These are phyloP conservation scores for Pelecanus crispus DNA, from an alignment of 2,113 vertebrate species.

Conservation along the genomic window DNA sequence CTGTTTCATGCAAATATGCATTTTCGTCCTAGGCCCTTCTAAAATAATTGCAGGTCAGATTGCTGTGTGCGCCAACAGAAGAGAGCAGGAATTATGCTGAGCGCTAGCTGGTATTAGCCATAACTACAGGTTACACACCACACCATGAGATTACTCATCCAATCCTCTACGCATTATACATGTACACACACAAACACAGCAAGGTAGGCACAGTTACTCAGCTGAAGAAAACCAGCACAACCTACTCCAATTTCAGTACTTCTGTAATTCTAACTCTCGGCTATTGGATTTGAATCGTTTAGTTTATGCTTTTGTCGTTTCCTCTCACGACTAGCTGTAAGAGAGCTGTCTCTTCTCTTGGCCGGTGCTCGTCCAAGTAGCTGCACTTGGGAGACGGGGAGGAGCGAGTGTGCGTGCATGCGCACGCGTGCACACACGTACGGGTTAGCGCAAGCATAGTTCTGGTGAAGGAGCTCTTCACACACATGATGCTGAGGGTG, in stretches of 20 bases:
- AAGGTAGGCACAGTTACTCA: background rate
- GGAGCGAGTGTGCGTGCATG: accelerated
- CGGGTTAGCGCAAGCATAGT: background rate
- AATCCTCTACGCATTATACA: background rate
- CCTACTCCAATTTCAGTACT: background rate
- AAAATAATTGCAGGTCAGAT: background rate
- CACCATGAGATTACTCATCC: background rate
- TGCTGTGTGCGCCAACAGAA: background rate
- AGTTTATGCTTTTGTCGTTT: background rate
- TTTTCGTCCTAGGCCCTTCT: background rate
- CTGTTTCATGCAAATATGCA: background rate
- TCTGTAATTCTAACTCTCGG: background rate
- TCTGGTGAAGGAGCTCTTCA: background rate
- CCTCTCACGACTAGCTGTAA: background rate
- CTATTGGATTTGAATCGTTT: background rate
- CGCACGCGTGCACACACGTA: accelerated
- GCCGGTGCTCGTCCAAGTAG: accelerated
- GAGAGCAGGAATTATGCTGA: background rate
- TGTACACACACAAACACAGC: background rate
- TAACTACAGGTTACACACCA: background rate
- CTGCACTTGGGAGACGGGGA: background rate
- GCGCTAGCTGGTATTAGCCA: background rate
- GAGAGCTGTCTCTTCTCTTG: background rate
- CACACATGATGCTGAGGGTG: background rate
- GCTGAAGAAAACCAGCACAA: background rate